Evolutionary conservation across 2,113 vertebrate genomes (phyloP).

Genomic region (Oryzias curvinotus): DNA sequence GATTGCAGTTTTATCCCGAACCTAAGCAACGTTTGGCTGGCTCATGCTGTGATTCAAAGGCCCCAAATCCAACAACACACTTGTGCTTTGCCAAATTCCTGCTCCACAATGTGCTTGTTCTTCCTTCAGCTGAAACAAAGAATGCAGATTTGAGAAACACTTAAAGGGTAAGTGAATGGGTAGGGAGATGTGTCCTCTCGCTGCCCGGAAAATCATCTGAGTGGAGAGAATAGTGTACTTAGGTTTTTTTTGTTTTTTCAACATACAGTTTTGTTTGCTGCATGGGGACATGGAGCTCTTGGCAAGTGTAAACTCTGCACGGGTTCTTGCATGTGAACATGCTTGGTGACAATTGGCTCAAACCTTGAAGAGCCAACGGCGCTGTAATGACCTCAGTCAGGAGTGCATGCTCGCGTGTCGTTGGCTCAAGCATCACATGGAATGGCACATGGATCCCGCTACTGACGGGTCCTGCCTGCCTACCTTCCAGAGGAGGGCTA

Average conservation of each 20-base stretch:
- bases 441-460: constrained; percentile 52
- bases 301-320: constrained; percentile 22
- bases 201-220: constrained; percentile 5
- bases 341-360: constrained; percentile 31
- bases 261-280: background rate
- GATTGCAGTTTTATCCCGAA: constrained; percentile 60
- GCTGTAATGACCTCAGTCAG: constrained; percentile 58
- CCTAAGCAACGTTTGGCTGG: constrained; percentile 56
- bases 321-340: constrained; percentile 28
- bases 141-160: constrained; percentile 55
- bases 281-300: constrained; percentile 7
- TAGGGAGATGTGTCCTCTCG: constrained; percentile 15
- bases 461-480: constrained; percentile 43
- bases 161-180: constrained; percentile 40
- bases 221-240: background rate
- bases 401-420: constrained; percentile 29
- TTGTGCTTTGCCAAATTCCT: constrained; percentile 59
- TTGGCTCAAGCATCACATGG: constrained; percentile 62
- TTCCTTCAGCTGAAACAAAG: constrained; percentile 59
- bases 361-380: constrained; percentile 36
- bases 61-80: constrained; percentile 59
- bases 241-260: background rate
- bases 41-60: constrained; percentile 44
- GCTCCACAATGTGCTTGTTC: constrained; percentile 65
- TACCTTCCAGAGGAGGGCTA: constrained; percentile 54